These are phyloP conservation scores for Tenthredo mesomela DNA, from an alignment of 2,888 invertebrate species.

Conservation along the genomic window DNA sequence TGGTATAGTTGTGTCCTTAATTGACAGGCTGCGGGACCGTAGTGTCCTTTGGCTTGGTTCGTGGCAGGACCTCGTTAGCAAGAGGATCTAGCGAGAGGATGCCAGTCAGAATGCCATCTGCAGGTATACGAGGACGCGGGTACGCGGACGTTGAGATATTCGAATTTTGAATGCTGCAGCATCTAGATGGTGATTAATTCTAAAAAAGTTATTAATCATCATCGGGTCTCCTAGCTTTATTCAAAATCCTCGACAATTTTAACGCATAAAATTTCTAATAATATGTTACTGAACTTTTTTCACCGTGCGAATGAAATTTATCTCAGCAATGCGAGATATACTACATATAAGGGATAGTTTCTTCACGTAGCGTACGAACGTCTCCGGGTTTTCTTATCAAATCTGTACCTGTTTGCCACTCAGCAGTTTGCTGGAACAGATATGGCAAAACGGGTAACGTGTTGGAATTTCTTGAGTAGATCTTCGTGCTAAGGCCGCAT, in stretches of 20 bases:
- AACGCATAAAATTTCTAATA: neutral
- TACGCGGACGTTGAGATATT: slow-evolving; percentile 60
- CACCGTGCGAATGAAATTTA: neutral
- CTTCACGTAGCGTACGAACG: slow-evolving; percentile 29
- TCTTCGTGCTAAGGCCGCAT: slow-evolving; percentile 62
- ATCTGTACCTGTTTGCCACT: slow-evolving; percentile 24
- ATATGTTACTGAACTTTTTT: neutral
- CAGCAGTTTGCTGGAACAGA: slow-evolving; percentile 37
- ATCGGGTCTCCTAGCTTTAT: neutral
- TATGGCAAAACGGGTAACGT: slow-evolving; percentile 59
- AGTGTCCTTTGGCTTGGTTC: slow-evolving; percentile 69
- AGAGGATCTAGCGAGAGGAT: slow-evolving; percentile 60
- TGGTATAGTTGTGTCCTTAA: slow-evolving; percentile 77
- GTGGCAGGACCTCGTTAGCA: slow-evolving; percentile 75
- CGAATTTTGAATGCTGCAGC: slow-evolving; percentile 25
- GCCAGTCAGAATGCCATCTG: slow-evolving; percentile 69
- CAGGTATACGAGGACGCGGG: slow-evolving; percentile 62
- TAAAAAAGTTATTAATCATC: neutral
- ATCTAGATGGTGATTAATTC: slow-evolving; percentile 15
- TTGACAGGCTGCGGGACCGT: slow-evolving; percentile 75
- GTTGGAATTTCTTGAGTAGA: slow-evolving; percentile 67
- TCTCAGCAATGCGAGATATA: neutral
- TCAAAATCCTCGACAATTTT: neutral
- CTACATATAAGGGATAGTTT: neutral
- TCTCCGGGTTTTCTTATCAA: slow-evolving; percentile 46